A percentile compares a stretch with the other conserved stretches of the same genome.
Evolutionary conservation across 2,797 vertebrate species (phyloP).

Genomic region (Tachyglossus aculeatus): DNA sequence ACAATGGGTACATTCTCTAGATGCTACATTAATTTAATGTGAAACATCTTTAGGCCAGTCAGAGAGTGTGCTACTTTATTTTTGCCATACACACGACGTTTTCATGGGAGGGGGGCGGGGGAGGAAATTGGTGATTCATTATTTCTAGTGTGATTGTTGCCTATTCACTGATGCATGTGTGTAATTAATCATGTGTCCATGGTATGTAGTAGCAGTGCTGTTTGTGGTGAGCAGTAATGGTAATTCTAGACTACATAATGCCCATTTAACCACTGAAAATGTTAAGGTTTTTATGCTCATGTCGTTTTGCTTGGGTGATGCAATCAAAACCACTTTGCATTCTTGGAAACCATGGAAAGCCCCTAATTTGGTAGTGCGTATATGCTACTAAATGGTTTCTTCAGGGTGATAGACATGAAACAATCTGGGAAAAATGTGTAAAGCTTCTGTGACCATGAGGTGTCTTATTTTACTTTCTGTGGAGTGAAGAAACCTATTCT

Average conservation of each 20-base stretch:
- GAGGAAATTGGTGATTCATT: conserved; percentile 11
- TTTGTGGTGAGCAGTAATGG: conserved; percentile 58
- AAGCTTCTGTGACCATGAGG: neutral
- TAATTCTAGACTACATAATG: conserved; percentile 56
- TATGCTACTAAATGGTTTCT: conserved; percentile 20
- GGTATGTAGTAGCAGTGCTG: conserved; percentile 32
- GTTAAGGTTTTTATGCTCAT: conserved; percentile 39
- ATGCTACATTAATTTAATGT: conserved; percentile 15
- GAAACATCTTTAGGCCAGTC: conserved; percentile 23
- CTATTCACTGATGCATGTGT: neutral
- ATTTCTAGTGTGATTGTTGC: conserved; percentile 38
- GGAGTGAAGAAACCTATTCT: neutral
- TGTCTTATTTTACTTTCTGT: conserved; percentile 27
- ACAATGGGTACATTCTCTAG: conserved; percentile 5
- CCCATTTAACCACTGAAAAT: conserved; percentile 32
- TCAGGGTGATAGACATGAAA: neutral
- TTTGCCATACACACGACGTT: conserved; percentile 14
- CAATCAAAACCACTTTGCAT: conserved; percentile 39
- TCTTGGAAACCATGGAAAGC: conserved; percentile 58
- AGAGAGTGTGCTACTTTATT: neutral
- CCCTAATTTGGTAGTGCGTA: conserved; percentile 43
- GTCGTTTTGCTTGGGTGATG: conserved; percentile 53
- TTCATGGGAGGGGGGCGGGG: too few relatives aligned
- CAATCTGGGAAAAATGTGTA: neutral
- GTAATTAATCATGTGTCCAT: conserved; percentile 30